Conservation (phyloP, 2,797 vertebrate genomes). For the Pogoniulus pusillus region DNA sequence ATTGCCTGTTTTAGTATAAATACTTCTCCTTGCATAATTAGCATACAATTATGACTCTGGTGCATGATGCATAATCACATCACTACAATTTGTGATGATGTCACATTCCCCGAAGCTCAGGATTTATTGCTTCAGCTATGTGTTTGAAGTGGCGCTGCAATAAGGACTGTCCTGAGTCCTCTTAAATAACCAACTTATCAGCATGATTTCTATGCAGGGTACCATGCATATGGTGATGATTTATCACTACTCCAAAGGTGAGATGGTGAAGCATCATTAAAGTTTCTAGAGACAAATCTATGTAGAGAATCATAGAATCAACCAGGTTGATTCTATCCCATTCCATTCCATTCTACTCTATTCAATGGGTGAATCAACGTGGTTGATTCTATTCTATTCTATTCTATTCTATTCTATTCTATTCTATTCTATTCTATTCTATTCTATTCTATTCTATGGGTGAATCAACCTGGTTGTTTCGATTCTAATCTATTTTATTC, state of each 20-base stretch:
- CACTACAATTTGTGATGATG: conserved; percentile 66
- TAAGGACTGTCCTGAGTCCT: neutral
- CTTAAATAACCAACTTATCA: conserved; percentile 6
- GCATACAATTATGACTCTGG: conserved; percentile 52
- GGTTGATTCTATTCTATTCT: too few relatives aligned
- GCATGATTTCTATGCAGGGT: neutral
- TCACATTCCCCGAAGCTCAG: conserved; percentile 26
- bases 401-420: too few relatives aligned
- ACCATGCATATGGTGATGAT: neutral
- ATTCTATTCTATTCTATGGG: too few relatives aligned
- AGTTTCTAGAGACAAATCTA: neutral
- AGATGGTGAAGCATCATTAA: neutral
- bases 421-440: too few relatives aligned
- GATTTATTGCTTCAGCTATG: neutral
- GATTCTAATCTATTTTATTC: too few relatives aligned
- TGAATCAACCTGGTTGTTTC: too few relatives aligned
- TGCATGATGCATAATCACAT: conserved; percentile 66
- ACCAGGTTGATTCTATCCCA: too few relatives aligned
- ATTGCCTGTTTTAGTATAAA: conserved; percentile 79
- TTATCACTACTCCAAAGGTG: conserved; percentile 17
- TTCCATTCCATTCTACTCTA: too few relatives aligned
- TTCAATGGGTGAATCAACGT: too few relatives aligned
- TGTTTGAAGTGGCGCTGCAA: neutral
- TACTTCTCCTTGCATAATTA: conserved; percentile 74
- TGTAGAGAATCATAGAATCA: too few relatives aligned